Base-by-base conservation (phyloP, 1,140 invertebrate species). In the Mya arenaria region DNA sequence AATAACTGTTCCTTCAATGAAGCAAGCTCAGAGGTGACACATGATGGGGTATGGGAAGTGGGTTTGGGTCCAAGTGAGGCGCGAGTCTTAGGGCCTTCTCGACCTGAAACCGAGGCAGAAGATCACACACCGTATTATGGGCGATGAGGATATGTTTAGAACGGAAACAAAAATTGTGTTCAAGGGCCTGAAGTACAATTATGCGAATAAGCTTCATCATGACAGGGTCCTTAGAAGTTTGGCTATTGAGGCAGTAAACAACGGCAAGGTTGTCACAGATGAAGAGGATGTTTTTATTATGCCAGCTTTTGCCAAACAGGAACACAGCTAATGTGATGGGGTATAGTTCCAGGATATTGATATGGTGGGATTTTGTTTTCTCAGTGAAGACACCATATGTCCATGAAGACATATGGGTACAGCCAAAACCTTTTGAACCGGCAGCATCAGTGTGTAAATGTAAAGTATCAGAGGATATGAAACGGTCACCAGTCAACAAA, bases 311-410 rank as follows among this genome's bases (percentile, higher is more conserved):
- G 1, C 72, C 72, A 13, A 75, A 75, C 32, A 74, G 25, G 36
- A 15, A 60, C 6, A 55, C 25, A 1, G 44, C 44, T 28, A 62
- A 13, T 3, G 52, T 23, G 13, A 60, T 56, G 4, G 44, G 3
- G 56, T 37, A 60, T 13, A 74, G 55, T 75, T 75, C 56, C 25
- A 75, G 25, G 39, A 37, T 62, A 41, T 75, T 75, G n/a, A 75
- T 75, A 41, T 60, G 52, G 25, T 30, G 34, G 4, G 25, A 1
- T 28, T 41, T 55, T 4, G 30, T 15, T 17, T 55, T 10, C 1
- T 15, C 0, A 6, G 69, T n/a, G 10, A 2, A 72, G n/a, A 28
- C 17, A 15, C 68, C 68, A 55, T 52, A 72, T 8, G 68, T 30
- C 68, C 68, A 72, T 17, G 41, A 48, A 4, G 10, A 3, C 15